Evolutionary conservation across 2,888 invertebrate species (phyloP).

Genomic region (Morpho helenor): DNA sequence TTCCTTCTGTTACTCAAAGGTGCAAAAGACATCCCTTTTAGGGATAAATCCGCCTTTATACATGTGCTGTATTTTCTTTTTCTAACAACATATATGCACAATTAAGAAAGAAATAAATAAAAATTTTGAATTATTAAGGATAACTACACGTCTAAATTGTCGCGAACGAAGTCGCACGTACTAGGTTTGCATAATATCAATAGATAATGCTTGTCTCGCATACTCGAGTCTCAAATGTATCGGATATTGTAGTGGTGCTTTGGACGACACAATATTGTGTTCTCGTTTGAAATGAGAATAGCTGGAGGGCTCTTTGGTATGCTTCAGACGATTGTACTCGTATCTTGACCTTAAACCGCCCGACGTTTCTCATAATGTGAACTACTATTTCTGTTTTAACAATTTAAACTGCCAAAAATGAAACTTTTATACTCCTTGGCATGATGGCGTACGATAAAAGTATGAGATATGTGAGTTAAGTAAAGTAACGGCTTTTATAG

Average conservation of each 20-base stretch:
- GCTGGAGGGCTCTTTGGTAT: conserved; percentile 9
- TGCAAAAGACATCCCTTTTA: too few species aligned
- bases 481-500: too few species aligned
- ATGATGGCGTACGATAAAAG: too few species aligned
- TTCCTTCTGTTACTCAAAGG: too few species aligned
- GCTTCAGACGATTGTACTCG: conserved; percentile 10
- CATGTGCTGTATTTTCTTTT: too few species aligned
- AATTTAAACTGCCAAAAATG: neutral
- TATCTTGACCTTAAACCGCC: conserved; percentile 18
- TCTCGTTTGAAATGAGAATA: conserved; percentile 18
- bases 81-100: too few species aligned
- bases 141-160: too few species aligned
- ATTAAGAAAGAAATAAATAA: too few species aligned
- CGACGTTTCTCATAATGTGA: conserved; percentile 14
- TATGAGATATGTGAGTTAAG: too few species aligned
- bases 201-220: conserved; percentile 3
- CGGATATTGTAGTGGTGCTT: conserved; percentile 13
- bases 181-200: neutral
- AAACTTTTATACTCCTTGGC: neutral
- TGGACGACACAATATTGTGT: conserved; percentile 15
- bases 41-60: too few species aligned
- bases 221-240: conserved; percentile 12
- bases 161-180: too few species aligned
- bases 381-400: neutral
- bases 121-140: too few species aligned